Base-by-base conservation (phyloP, 2,888 invertebrate species). In the Tenodera sinensis region DNA sequence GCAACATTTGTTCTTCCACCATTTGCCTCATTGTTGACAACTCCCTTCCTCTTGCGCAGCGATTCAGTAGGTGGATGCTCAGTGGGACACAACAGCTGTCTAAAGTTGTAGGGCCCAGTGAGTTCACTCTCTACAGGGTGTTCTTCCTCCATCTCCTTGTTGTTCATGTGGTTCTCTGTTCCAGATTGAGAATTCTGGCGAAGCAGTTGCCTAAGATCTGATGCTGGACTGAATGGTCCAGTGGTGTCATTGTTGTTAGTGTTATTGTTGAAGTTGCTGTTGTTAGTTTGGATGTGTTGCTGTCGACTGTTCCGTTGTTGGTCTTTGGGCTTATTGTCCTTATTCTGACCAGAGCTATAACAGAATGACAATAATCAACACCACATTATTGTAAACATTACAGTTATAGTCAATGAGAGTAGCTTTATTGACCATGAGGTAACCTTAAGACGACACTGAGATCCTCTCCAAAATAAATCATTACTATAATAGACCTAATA, bases 41-140 rank as follows among this genome's bases (percentile, higher is more conserved):
- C 27, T 7, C 95, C 95, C 92, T 95, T 96, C 28, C 96, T 93
- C 92, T 96, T 96, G 30, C 96, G 94, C 88, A 96, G 93, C 84
- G 96, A 96, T 91, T 96, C 96, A 0, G 96, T 96, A 0, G 96
- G 96, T 2, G 96, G 95, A 90, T 94, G 94, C 89, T 95, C 93
- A 0, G 96, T 96, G 0, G 96, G 96, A 90, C 96, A 93, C 4
- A 96, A 92, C 25, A 96, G 92, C 54, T 96, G 95, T 86, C 96
- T 94, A 92, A 96, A 96, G 91, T 96, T 95, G 92, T 96, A 96
- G 0, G 96, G 96, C 0, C 96, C 96, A 84, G 95, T 94, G 15
- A 94, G 94, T 91, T 95, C 95, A 91, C 91, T 92, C 4, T 91
- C 90, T 25, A 6, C 83, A 30, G 81, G 83, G n/a, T 27, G 1